Evolutionary conservation across 2,797 vertebrate genomes (phyloP).

Genomic region (Chromobotia macracanthus): DNA sequence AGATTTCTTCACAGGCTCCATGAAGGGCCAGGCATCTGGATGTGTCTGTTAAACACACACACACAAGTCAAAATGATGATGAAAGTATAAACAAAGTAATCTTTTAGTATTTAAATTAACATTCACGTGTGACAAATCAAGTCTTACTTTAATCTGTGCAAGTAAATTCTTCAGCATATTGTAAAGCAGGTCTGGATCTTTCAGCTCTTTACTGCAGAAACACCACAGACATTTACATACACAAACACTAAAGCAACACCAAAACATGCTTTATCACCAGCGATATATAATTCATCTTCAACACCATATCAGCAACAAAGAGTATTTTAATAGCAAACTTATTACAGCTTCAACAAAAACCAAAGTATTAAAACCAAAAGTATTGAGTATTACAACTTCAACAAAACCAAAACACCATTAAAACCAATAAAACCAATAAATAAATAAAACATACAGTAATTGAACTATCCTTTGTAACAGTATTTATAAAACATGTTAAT

Average conservation of each 20-base stretch:
- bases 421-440: too few species aligned
- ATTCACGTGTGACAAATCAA: neutral
- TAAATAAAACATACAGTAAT: too few species aligned
- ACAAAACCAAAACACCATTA: too few species aligned
- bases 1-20: conserved; percentile 98
- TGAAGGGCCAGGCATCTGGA: conserved; percentile 98
- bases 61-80: neutral
- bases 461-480: too few species aligned
- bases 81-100: neutral
- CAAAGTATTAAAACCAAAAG: too few species aligned
- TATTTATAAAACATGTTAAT: too few species aligned
- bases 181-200: conserved; percentile 94
- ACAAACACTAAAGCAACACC: neutral
- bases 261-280: neutral
- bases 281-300: too few species aligned
- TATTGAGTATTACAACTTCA: too few species aligned
- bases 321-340: too few species aligned
- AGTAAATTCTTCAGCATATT: conserved; percentile 96
- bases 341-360: too few species aligned
- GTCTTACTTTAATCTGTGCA: conserved; percentile 93
- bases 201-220: conserved; percentile 89
- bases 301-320: too few species aligned
- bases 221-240: neutral
- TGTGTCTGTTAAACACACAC: conserved; percentile 81
- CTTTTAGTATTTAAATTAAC: neutral